Evolutionary conservation across 2,797 vertebrate genomes (phyloP).

Genomic region (Typhlichthys subterraneus): DNA sequence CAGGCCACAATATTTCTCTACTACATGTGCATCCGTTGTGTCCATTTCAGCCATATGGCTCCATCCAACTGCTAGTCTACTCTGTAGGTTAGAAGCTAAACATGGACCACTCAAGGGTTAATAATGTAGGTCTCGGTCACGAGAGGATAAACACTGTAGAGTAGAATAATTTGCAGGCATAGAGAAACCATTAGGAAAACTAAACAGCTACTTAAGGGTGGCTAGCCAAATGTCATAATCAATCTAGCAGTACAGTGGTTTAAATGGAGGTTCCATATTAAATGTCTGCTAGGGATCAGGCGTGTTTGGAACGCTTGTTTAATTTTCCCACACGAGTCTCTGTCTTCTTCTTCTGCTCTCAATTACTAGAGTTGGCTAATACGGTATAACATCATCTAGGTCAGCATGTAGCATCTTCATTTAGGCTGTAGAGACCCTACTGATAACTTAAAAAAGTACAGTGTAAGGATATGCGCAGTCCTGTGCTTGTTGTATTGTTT

Average conservation of each 20-base stretch:
- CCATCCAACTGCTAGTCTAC: neutral
- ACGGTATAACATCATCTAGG: no score
- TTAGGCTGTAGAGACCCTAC: no score
- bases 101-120: slow-evolving; percentile 12
- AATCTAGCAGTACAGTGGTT: neutral
- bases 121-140: neutral
- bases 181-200: slow-evolving; percentile 22
- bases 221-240: slow-evolving; percentile 32
- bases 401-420: neutral
- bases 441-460: no score
- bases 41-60: slow-evolving; percentile 14
- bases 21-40: neutral
- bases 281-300: slow-evolving; percentile 35
- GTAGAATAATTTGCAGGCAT: slow-evolving; percentile 19
- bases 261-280: slow-evolving; percentile 1
- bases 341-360: no score
- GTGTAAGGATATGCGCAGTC: no score
- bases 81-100: neutral
- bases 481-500: neutral
- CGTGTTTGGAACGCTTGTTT: slow-evolving; percentile 5
- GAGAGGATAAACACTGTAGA: slow-evolving; percentile 22
- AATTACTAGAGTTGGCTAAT: no score
- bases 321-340: neutral
- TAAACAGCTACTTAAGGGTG: slow-evolving; percentile 27
- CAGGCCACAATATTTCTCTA: neutral